Evolutionary conservation across 2,888 invertebrate genomes (phyloP), one percentile per base, ranked within the genome.

Genomic region (Drosophila mulleri): DNA sequence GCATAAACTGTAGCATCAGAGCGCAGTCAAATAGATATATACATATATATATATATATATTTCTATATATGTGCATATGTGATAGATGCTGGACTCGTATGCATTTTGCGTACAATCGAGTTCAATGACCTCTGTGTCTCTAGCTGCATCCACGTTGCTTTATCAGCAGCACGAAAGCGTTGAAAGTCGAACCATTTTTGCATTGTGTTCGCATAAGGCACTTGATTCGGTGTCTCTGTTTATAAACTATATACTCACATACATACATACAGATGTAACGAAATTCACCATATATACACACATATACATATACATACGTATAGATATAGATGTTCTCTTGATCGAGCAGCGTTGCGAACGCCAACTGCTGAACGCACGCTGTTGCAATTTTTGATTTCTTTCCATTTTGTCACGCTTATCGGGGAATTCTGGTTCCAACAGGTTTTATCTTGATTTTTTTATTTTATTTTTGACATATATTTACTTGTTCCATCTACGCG

Each of bases 131-230:
- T 44, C 56, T 42, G 57, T 42, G 53, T 12, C 68, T n/a, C 62
- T 64, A 64, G 73, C 56, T 68, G 59, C 53, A 52, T 20, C 52
- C 37, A 52, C 62, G 45, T 60, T 18, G 54, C 75, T 60, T 75
- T 62, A 71, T 66, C 45, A 50, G 62, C 53, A 42, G 45, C 20
- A 12, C 18, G 32, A 26, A 26, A 6, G 35, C 48, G 67, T 67
- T 67, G 57, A 48, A 57, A 66, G 68, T 61, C 56, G 48, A 58
- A 71, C 54, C 44, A 66, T 75, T 75, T 75, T 75, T 75, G 75
- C 75, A 75, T 75, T 75, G 71, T 75, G 71, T 44, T 75, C 65
- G 61, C 65, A 71, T 58, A 44, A 58, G 64, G 44, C 70, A 66
- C 71, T 75, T 75, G 65, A 54, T 75, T 74, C 52, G 42, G 26